These are phyloP conservation scores for Chironomus riparius DNA, from an alignment of 2,888 invertebrate species.

Conservation along the genomic window DNA sequence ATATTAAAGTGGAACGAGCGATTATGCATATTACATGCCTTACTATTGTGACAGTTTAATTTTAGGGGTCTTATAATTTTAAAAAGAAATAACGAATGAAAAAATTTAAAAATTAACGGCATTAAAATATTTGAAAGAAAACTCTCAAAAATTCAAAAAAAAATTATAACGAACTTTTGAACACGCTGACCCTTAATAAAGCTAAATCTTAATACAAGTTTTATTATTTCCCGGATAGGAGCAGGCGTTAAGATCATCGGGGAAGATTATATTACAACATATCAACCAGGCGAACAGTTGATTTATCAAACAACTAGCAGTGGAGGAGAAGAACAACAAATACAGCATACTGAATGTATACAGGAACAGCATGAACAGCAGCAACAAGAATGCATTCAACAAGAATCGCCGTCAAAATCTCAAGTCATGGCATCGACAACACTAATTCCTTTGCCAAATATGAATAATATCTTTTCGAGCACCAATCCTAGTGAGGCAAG, in stretches of 20 bases:
- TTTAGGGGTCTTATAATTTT: no score
- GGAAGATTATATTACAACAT: constrained; percentile 21
- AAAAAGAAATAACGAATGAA: no score
- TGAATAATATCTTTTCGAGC: constrained; percentile 3
- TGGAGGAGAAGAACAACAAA: constrained; percentile 2
- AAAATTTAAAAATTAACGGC: no score
- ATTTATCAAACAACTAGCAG: constrained; percentile 11
- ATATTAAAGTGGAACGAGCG: no score
- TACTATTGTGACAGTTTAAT: no score
- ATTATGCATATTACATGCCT: no score
- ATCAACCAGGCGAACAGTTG: constrained; percentile 15
- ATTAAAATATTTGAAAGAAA: no score
- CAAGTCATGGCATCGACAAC: background rate
- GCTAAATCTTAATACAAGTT: no score
- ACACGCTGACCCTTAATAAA: no score
- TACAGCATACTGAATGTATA: background rate
- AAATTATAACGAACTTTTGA: no score
- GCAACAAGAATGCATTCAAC: background rate
- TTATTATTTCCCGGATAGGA: no score
- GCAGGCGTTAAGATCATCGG: constrained; percentile 23
- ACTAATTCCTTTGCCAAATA: constrained; percentile 19
- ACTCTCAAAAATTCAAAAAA: no score
- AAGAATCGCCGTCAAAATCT: constrained; percentile 15
- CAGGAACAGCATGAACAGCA: background rate
- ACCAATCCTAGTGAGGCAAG: constrained; percentile 3